These are phyloP conservation scores for Arenaria interpres DNA, from an alignment of 2,113 vertebrate genomes.

Conservation along the genomic window DNA sequence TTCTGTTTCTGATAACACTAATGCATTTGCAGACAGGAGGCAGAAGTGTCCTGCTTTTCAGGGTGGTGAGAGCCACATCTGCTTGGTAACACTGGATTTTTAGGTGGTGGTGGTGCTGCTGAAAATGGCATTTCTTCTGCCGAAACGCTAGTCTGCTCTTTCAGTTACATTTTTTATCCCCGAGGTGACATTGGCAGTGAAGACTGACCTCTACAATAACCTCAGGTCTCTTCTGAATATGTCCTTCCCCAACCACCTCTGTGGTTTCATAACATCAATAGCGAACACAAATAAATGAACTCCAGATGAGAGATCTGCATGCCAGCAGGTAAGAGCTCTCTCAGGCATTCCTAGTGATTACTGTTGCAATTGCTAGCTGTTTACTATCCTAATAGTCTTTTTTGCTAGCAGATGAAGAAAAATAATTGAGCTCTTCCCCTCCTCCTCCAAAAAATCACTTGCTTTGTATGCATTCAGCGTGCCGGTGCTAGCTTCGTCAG, in stretches of 20 bases:
- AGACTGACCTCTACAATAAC: background rate
- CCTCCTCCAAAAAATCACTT: background rate
- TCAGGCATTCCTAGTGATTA: background rate
- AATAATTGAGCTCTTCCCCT: background rate
- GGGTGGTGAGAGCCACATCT: background rate
- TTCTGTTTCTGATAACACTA: background rate
- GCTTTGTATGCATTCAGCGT: background rate
- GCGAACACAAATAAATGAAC: background rate
- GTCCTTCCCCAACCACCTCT: background rate
- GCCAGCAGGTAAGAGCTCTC: background rate
- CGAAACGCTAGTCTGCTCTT: background rate
- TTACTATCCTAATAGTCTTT: background rate
- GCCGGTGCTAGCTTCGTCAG: background rate
- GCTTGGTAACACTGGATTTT: background rate
- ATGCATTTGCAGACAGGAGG: background rate
- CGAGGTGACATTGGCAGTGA: background rate
- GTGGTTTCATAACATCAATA: background rate
- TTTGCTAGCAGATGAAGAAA: background rate
- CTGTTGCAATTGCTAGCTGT: background rate
- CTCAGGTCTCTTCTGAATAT: background rate
- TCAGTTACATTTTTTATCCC: background rate
- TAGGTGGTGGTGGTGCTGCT: background rate
- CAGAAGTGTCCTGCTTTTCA: background rate
- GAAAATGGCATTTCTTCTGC: background rate
- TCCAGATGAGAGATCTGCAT: constrained; percentile 28